Conservation (phyloP, 2,888 invertebrate species). For the Cosmopolites sordidus region DNA sequence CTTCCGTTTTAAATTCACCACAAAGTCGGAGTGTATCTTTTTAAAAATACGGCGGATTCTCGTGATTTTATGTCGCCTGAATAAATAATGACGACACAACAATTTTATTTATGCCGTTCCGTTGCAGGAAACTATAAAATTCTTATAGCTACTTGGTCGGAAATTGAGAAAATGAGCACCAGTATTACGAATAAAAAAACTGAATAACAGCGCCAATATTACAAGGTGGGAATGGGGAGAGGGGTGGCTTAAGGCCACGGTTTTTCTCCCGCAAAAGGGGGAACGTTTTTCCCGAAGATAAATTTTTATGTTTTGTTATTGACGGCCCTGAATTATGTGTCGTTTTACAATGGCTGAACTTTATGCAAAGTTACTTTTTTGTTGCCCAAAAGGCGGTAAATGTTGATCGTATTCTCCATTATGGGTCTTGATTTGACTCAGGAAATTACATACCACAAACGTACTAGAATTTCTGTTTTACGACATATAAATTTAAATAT, state of each 20-base stretch:
- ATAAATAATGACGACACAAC: background rate
- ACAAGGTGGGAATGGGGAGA: background rate
- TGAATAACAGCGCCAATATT: background rate
- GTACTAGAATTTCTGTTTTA: too few species aligned
- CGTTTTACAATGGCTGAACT: too few species aligned
- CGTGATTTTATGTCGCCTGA: slow-evolving; percentile 1
- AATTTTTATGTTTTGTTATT: too few species aligned
- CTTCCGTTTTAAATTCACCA: background rate
- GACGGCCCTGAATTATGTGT: too few species aligned
- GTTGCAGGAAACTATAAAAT: slow-evolving; percentile 1
- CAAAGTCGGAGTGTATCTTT: background rate
- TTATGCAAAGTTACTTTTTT: too few species aligned
- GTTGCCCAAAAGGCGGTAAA: too few species aligned
- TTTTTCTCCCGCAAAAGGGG: too few species aligned
- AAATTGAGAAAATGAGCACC: background rate
- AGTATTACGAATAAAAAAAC: background rate
- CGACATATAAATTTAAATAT: too few species aligned
- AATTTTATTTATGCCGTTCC: slow-evolving; percentile 1
- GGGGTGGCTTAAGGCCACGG: background rate
- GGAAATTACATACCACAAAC: too few species aligned
- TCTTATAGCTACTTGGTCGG: slow-evolving; percentile 1
- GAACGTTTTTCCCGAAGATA: too few species aligned
- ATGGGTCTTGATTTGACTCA: too few species aligned
- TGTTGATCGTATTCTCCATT: too few species aligned
- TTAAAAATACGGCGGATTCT: background rate